Evolutionary conservation across 2,888 invertebrate species (phyloP), one percentile per base, ranked within the genome.

Genomic region (Pediacus dermestoides): DNA sequence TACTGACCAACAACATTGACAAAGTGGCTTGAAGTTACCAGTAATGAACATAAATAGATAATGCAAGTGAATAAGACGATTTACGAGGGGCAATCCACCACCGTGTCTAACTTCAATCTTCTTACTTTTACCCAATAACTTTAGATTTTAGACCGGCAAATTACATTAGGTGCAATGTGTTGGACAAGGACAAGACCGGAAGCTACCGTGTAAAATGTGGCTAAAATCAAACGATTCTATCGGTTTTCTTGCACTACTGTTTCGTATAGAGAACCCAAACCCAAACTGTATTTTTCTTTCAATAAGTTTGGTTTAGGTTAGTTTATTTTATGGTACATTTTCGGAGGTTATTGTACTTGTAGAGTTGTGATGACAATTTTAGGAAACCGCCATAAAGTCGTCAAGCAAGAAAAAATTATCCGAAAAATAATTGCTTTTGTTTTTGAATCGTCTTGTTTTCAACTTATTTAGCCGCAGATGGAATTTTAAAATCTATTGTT

Each of bases 21-120:
- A 59, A 58, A 59, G 47, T 55, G 50, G 48, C 52, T 46, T 41
- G 44, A 52, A 50, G 48, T 55, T 54, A 54, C 52, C 54, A 41
- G 53, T 55, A 59, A 58, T 58, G 52, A 60, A 55, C 57, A 55
- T 60, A 58, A 61, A 59, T 61, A 58, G 55, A 58, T 61, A 61
- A 61, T 58, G 57, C 49, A 48, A 58, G 53, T 53, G 57, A 57
- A 56, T 57, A 53, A 56, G 52, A 51, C 55, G 56, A 63, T 63
- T 63, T 61, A 63, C 59, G 57, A 51, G 55, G 53, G 52, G 55
- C 57, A 52, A 60, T 60, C 54, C 52, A 50, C 54, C 52, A 50
- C 39, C 55, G 54, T 53, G 43, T 49, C 54, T 48, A 48, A 50
- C 42, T 53, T 47, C 54, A 58, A 57, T 59, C 48, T 46, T 33